These are phyloP conservation scores for Pandemis corylana DNA, from an alignment of 2,888 invertebrate species.

Conservation along the genomic window DNA sequence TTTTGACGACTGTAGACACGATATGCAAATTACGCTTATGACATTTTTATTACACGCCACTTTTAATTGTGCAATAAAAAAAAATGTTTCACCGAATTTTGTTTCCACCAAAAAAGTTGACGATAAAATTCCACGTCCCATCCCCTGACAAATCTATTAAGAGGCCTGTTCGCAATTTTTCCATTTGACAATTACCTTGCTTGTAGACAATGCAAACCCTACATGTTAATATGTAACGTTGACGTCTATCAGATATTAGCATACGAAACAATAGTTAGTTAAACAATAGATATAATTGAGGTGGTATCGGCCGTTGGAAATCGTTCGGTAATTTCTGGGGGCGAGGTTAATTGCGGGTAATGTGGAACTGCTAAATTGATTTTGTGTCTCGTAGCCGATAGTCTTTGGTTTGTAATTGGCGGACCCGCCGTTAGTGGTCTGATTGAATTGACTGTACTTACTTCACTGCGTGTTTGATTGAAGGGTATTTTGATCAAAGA, in stretches of 20 bases:
- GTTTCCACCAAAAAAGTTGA: too few relatives aligned
- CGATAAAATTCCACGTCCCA: neutral
- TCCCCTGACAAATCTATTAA: neutral
- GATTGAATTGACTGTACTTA: conserved; percentile 16
- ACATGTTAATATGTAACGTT: conserved; percentile 18
- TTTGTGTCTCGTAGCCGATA: conserved; percentile 38
- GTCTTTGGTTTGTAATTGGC: conserved; percentile 35
- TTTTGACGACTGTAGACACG: conserved; percentile 20
- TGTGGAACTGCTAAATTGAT: conserved; percentile 60
- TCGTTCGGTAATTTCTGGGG: conserved; percentile 41
- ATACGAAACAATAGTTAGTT: conserved; percentile 48
- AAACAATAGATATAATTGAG: conserved; percentile 66
- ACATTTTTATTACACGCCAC: conserved; percentile 18
- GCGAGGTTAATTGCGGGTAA: conserved; percentile 55
- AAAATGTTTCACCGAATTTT: neutral
- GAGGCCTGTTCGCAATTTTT: neutral
- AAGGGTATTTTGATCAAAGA: neutral
- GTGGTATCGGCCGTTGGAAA: conserved; percentile 39
- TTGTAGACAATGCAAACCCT: conserved; percentile 19
- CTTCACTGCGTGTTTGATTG: neutral
- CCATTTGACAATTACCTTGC: neutral
- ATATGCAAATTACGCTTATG: conserved; percentile 23
- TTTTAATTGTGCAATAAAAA: conserved; percentile 16
- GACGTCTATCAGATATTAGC: conserved; percentile 45
- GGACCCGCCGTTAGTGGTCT: conserved; percentile 14